These are phyloP conservation scores for Copsychus sechellarum DNA, from an alignment of 2,113 vertebrate species.

Conservation along the genomic window DNA sequence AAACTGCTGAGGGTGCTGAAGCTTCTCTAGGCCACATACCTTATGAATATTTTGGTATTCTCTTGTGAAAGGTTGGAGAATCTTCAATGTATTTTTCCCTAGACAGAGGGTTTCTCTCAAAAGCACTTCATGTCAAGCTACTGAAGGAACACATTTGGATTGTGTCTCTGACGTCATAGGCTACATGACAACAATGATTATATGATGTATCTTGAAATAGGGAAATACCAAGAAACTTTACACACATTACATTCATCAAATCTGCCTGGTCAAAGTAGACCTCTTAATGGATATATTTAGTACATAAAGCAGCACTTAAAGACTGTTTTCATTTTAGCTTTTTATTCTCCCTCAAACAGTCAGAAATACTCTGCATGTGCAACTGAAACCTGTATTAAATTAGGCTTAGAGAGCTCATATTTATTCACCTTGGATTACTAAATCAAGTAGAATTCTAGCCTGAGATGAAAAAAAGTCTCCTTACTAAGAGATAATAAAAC, in stretches of 20 bases:
- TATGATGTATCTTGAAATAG: neutral
- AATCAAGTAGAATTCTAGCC: neutral
- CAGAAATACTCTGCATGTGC: neutral
- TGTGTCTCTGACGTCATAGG: neutral
- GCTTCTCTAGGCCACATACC: neutral
- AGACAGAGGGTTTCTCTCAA: neutral
- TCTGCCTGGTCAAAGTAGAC: neutral
- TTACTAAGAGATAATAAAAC: neutral
- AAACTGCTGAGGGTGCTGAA: neutral
- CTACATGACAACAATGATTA: neutral
- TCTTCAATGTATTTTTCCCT: neutral
- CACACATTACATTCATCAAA: neutral
- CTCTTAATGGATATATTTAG: neutral
- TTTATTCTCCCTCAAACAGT: neutral
- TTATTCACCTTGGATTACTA: neutral
- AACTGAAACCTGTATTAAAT: neutral
- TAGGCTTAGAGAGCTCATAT: neutral
- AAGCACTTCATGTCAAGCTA: neutral
- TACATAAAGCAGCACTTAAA: neutral
- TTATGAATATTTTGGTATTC: neutral
- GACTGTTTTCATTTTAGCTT: neutral
- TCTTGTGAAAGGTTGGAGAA: neutral
- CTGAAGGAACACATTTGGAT: neutral
- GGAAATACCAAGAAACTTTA: neutral
- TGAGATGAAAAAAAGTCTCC: neutral